Conservation (phyloP, 2,888 invertebrate species). For the Pycnomerus fuliginosus region DNA sequence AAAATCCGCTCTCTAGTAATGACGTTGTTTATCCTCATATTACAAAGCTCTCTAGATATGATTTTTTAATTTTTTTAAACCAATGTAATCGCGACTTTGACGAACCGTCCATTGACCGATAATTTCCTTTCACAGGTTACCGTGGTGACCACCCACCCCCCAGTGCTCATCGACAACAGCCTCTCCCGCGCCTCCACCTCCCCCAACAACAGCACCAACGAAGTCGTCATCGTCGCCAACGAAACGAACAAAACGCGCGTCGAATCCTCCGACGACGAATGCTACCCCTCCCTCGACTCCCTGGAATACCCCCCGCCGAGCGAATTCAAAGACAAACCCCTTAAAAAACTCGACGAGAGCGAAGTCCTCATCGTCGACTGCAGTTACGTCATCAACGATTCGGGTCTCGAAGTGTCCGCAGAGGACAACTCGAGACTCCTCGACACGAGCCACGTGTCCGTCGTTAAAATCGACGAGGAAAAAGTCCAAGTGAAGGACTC, state of each 20-base stretch:
- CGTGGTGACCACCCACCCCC: constrained; percentile 83
- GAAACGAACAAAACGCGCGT: constrained; percentile 70
- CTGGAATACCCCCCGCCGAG: constrained; percentile 61
- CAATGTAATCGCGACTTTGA: no score
- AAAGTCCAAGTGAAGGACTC: constrained; percentile 74
- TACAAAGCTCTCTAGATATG: no score
- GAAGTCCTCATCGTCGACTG: constrained; percentile 78
- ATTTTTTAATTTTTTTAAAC: no score
- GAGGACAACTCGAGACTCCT: constrained; percentile 48
- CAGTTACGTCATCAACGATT: constrained; percentile 68
- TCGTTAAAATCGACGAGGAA: constrained; percentile 84
- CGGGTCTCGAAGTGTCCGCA: constrained; percentile 62
- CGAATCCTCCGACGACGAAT: constrained; percentile 72
- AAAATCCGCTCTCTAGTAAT: no score
- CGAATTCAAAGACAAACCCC: constrained; percentile 53
- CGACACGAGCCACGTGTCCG: constrained; percentile 89
- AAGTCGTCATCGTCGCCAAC: constrained; percentile 79
- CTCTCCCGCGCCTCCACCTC: constrained; percentile 54
- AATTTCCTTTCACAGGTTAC: constrained; percentile 70
- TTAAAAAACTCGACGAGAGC: constrained; percentile 79
- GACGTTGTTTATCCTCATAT: no score
- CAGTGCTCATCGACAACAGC: constrained; percentile 68
- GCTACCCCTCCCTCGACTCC: constrained; percentile 73
- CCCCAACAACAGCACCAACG: constrained; percentile 58
- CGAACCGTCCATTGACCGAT: no score